phyloP scores from a whole-genome alignment of 2,113 vertebrate species.

The Motacilla tschutschensis region DNA sequence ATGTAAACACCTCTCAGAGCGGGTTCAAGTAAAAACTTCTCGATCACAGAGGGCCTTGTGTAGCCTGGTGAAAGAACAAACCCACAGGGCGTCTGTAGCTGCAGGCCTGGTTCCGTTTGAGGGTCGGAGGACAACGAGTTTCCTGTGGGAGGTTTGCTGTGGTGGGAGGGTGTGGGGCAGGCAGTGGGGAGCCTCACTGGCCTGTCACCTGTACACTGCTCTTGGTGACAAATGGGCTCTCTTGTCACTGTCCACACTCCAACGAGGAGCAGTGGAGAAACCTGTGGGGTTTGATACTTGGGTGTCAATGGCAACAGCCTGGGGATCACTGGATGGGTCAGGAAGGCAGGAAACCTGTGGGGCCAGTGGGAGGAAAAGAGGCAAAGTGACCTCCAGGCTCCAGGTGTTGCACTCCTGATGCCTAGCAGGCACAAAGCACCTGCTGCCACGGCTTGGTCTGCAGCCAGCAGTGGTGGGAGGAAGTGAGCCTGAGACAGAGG shows the following conservation, averaged over 20 bases:
- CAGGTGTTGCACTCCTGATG: background rate
- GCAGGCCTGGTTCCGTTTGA: background rate
- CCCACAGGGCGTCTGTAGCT: background rate
- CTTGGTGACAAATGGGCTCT: background rate
- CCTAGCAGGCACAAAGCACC: background rate
- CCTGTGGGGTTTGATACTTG: accelerated
- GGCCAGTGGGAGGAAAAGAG: background rate
- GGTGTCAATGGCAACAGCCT: background rate
- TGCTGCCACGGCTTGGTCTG: background rate
- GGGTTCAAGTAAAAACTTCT: background rate
- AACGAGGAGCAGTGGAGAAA: background rate
- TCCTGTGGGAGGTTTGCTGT: background rate
- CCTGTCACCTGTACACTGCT: background rate
- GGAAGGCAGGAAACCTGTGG: background rate
- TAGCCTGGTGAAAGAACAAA: background rate
- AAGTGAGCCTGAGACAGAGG: background rate
- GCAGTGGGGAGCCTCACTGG: background rate
- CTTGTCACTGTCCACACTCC: background rate
- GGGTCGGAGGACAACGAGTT: accelerated
- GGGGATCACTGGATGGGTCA: background rate
- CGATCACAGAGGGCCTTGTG: background rate
- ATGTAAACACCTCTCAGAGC: constrained; percentile 69
- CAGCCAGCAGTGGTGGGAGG: background rate
- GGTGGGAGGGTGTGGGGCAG: background rate
- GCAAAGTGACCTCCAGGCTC: background rate